These are phyloP conservation scores for Nixonia krombeini DNA, from an alignment of 1,140 invertebrate genomes.

Conservation along the genomic window DNA sequence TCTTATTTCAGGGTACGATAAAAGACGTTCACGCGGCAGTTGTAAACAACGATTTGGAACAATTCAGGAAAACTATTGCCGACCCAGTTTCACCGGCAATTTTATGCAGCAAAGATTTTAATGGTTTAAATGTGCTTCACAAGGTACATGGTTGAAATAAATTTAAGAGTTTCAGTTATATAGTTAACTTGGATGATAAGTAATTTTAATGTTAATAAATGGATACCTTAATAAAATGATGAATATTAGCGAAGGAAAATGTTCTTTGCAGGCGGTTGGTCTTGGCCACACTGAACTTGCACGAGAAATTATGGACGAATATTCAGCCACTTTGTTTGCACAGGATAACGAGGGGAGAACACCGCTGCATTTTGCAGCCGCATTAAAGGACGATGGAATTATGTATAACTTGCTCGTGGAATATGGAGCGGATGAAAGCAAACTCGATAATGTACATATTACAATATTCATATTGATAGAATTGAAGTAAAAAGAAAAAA, in stretches of 20 bases:
- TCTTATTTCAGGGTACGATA: conserved; percentile 81
- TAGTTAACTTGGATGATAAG: too few species aligned
- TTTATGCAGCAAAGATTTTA: conserved; percentile 83
- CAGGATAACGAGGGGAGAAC: conserved; percentile 88
- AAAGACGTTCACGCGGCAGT: conserved; percentile 85
- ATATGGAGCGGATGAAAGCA: conserved; percentile 83
- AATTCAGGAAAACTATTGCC: conserved; percentile 76
- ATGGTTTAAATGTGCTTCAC: conserved; percentile 86
- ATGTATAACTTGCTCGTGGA: conserved; percentile 82
- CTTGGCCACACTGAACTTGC: conserved; percentile 81
- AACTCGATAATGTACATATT: conserved; percentile 82
- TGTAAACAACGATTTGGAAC: conserved; percentile 82
- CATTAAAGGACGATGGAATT: conserved; percentile 78
- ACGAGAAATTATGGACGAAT: conserved; percentile 80
- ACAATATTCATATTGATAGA: background rate
- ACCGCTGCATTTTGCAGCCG: conserved; percentile 91
- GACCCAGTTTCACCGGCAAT: conserved; percentile 81
- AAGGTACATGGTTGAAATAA: too few species aligned
- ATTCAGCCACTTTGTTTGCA: conserved; percentile 78
- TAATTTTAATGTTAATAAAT: too few species aligned
- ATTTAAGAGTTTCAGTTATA: too few species aligned
- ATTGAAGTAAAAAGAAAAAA: too few species aligned
- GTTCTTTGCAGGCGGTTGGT: conserved; percentile 82
- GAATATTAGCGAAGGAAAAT: too few species aligned
- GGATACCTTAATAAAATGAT: too few species aligned